A percentile compares a stretch with the other conserved stretches of the same genome.
These are phyloP conservation scores for Corapipo altera DNA, from an alignment of 2,113 vertebrate species.

Conservation along the genomic window DNA sequence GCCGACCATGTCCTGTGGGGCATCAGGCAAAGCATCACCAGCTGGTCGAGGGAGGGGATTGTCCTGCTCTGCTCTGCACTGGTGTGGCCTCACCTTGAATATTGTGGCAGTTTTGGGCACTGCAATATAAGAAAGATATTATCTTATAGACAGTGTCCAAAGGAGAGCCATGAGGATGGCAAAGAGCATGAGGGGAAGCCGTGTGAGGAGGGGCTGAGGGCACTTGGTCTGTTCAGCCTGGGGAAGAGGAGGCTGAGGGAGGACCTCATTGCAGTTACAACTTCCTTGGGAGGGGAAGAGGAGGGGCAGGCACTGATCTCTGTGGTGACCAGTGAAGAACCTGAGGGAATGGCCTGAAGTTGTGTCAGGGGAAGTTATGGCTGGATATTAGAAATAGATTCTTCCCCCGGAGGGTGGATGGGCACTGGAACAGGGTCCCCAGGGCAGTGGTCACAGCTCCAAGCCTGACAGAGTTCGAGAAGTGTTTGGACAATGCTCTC, in stretches of 20 bases:
- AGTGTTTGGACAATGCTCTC: too few relatives aligned
- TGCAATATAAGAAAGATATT: not conserved
- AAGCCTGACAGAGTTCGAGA: not conserved
- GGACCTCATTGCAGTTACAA: not conserved
- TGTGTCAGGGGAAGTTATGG: not conserved
- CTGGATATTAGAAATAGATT: not conserved
- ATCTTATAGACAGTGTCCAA: not conserved
- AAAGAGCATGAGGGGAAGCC: not conserved
- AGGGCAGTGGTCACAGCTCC: too few relatives aligned
- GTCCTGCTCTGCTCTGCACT: not conserved
- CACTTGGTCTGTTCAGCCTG: not conserved
- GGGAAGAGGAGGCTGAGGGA: not conserved
- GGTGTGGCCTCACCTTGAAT: accelerated
- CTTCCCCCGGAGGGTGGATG: accelerated
- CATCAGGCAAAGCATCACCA: not conserved
- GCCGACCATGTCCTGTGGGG: not conserved
- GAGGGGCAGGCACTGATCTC: not conserved
- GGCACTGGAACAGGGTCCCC: not conserved
- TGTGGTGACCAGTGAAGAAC: not conserved
- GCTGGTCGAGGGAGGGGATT: not conserved
- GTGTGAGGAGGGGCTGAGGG: accelerated
- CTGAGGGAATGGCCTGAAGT: not conserved
- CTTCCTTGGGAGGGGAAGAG: accelerated
- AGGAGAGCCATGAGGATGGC: accelerated
- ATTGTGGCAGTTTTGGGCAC: not conserved